A percentile compares a stretch with the other conserved stretches of the same genome.
These are phyloP conservation scores for Gambusia holbrooki DNA, from an alignment of 2,113 vertebrate species.

Conservation along the genomic window DNA sequence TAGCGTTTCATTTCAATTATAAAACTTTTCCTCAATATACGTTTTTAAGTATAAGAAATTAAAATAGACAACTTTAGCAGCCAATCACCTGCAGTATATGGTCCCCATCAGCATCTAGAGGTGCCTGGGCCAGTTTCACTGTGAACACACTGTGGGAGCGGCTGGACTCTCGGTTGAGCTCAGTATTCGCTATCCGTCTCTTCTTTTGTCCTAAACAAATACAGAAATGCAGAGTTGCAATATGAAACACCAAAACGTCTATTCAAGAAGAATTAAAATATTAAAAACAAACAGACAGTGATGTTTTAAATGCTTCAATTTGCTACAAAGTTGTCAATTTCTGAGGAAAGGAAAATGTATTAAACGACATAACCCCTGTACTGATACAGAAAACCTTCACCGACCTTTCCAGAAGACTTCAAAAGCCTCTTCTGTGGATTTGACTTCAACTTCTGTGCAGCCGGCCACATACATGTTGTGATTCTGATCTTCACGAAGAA, in stretches of 20 bases:
- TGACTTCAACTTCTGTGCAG: conserved; percentile 95
- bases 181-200: conserved; percentile 87
- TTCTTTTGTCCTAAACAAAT: conserved; percentile 81
- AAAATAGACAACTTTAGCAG: too few relatives aligned
- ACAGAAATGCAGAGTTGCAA: background rate
- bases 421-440: conserved; percentile 95
- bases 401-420: conserved; percentile 97
- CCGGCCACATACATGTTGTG: conserved; percentile 97
- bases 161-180: conserved; percentile 94
- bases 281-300: background rate
- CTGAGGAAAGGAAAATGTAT: background rate
- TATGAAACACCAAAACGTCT: background rate
- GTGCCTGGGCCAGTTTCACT: conserved; percentile 93
- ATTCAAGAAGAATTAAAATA: background rate
- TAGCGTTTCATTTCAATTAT: too few relatives aligned
- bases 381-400: conserved; percentile 24
- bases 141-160: conserved; percentile 96
- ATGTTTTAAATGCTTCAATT: background rate
- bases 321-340: too few relatives aligned
- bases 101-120: conserved; percentile 93
- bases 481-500: conserved; percentile 93
- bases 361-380: background rate
- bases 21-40: too few relatives aligned
- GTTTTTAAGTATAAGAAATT: too few relatives aligned
- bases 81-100: conserved; percentile 89